Conservation (phyloP, 2,113 vertebrate species). For the Tragelaphus imberbis region DNA sequence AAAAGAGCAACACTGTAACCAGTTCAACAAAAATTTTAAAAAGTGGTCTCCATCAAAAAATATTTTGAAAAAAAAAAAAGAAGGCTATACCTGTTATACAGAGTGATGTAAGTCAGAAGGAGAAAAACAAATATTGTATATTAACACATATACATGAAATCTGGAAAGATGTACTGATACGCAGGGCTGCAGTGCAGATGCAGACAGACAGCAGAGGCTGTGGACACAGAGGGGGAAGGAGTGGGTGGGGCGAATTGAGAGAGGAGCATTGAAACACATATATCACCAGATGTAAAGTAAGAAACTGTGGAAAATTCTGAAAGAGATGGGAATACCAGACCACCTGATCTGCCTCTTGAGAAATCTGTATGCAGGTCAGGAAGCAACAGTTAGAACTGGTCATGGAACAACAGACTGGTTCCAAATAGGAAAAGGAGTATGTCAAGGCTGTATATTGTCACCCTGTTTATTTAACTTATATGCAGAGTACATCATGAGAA, state of each 20-base stretch:
- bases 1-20: neutral
- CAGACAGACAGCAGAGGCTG: neutral
- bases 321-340: no score
- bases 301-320: no score
- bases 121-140: neutral
- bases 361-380: no score
- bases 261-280: fast-evolving
- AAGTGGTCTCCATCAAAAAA: neutral
- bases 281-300: fast-evolving
- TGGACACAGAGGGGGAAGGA: fast-evolving
- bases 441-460: no score
- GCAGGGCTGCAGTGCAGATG: neutral
- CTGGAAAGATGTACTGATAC: fast-evolving
- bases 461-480: no score
- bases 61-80: neutral
- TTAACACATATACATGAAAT: neutral
- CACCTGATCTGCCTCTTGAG: no score
- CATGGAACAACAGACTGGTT: no score
- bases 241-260: neutral
- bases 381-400: no score
- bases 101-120: neutral
- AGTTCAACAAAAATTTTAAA: neutral
- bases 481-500: no score
- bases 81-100: neutral
- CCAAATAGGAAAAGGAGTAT: no score